phyloP scores from a whole-genome alignment of 2,888 invertebrate genomes.

The Coelinius sp. region DNA sequence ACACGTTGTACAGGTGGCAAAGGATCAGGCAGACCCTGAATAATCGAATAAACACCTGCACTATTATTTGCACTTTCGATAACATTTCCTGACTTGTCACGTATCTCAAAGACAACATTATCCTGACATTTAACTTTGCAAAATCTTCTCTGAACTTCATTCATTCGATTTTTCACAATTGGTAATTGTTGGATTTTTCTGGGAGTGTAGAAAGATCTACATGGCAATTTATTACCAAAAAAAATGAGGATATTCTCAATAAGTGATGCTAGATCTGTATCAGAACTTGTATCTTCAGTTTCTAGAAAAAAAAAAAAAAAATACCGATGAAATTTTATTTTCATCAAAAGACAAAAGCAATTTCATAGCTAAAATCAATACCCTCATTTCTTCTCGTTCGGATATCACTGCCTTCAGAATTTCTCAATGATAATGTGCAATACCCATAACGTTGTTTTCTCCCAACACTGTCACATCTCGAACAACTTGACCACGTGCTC shows the following conservation, averaged over 20 bases:
- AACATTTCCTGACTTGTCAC: slow-evolving; percentile 72
- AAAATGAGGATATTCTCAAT: slow-evolving; percentile 61
- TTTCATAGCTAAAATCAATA: not conserved
- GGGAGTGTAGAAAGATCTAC: slow-evolving; percentile 74
- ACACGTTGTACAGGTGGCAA: slow-evolving; percentile 69
- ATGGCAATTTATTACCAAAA: slow-evolving; percentile 75
- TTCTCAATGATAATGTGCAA: slow-evolving; percentile 71
- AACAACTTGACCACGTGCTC: slow-evolving; percentile 79
- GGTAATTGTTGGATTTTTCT: slow-evolving; percentile 65
- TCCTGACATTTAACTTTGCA: slow-evolving; percentile 74
- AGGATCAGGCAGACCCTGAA: slow-evolving; percentile 72
- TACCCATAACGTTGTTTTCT: slow-evolving; percentile 75
- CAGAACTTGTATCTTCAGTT: not conserved
- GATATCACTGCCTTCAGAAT: slow-evolving; percentile 21
- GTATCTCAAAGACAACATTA: slow-evolving; percentile 72
- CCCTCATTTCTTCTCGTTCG: slow-evolving; percentile 30
- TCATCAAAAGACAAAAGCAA: not conserved
- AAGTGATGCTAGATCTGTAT: not conserved
- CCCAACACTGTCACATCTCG: slow-evolving; percentile 75
- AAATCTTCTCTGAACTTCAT: slow-evolving; percentile 74
- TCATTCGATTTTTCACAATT: slow-evolving; percentile 69
- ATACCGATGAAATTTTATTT: not conserved
- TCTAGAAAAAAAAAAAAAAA: not conserved
- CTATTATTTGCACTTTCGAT: slow-evolving; percentile 76
- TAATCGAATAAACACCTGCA: slow-evolving; percentile 74